A percentile compares a stretch with the other conserved stretches of the same genome.
Conservation (phyloP, 2,113 vertebrate genomes). For the Sitta europaea region DNA sequence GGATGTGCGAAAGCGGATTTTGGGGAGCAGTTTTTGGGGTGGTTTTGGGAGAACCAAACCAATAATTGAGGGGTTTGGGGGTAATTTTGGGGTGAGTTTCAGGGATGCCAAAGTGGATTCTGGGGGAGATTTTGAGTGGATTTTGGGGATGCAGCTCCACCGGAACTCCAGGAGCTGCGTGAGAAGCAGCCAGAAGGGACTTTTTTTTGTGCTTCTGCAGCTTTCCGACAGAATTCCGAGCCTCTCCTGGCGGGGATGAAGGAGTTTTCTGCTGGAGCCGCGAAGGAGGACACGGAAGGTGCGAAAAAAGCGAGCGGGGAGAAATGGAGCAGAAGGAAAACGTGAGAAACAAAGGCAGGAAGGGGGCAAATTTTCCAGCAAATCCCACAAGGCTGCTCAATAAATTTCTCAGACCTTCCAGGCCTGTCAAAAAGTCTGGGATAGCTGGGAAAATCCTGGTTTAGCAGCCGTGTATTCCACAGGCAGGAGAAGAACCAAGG, state of each 20-base stretch:
- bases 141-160: no score
- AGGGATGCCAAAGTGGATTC: no score
- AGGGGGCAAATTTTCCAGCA: neutral
- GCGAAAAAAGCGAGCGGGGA: neutral
- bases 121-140: no score
- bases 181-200: neutral
- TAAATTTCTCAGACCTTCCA: neutral
- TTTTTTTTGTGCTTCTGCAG: neutral
- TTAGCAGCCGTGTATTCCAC: accelerated
- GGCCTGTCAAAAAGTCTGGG: accelerated
- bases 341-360: neutral
- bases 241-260: neutral
- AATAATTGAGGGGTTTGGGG: no score
- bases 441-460: neutral
- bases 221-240: neutral
- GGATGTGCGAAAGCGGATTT: no score
- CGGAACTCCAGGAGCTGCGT: neutral
- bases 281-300: neutral
- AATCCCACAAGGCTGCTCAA: neutral
- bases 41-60: no score
- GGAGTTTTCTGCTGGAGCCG: neutral
- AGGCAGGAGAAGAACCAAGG: neutral
- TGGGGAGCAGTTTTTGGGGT: no score
- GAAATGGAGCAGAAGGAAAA: neutral
- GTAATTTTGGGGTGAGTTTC: no score